Conservation (phyloP, 2,888 invertebrate genomes). For the Anorthoa munda region DNA sequence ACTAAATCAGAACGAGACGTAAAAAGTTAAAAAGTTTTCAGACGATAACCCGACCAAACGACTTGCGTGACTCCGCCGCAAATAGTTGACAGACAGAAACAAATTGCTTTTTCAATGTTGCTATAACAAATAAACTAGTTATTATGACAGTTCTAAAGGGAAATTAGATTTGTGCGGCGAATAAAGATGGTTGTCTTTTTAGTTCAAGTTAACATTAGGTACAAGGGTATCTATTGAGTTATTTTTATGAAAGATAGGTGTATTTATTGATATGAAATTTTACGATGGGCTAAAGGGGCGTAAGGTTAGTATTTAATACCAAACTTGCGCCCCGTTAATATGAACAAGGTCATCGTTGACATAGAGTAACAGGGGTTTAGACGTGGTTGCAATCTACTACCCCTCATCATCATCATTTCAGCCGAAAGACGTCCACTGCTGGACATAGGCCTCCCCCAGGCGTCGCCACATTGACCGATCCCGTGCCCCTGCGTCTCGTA, state of each 20-base stretch:
- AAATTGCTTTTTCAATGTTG: conserved; percentile 73
- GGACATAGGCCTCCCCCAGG: too few species aligned
- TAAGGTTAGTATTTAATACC: background rate
- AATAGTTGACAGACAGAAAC: conserved; percentile 70
- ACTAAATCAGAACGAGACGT: conserved; percentile 36
- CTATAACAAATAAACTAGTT: conserved; percentile 57
- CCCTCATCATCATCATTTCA: too few species aligned
- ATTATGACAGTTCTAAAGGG: conserved; percentile 59
- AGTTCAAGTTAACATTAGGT: conserved; percentile 12
- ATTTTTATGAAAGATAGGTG: background rate
- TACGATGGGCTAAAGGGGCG: background rate
- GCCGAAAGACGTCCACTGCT: too few species aligned
- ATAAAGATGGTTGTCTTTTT: conserved; percentile 52
- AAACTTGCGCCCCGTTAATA: too few species aligned
- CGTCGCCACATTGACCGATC: too few species aligned
- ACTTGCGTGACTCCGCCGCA: conserved; percentile 70
- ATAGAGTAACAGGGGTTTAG: background rate
- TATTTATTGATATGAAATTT: background rate
- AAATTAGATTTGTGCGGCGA: conserved; percentile 56
- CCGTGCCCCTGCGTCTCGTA: too few species aligned
- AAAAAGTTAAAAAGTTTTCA: conserved; percentile 66
- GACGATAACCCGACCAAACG: conserved; percentile 66
- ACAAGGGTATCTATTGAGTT: conserved; percentile 14
- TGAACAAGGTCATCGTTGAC: background rate
- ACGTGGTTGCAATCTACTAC: background rate